Base-by-base conservation (phyloP, 64 coral and sea anemone species). In the Porites australiensis region DNA sequence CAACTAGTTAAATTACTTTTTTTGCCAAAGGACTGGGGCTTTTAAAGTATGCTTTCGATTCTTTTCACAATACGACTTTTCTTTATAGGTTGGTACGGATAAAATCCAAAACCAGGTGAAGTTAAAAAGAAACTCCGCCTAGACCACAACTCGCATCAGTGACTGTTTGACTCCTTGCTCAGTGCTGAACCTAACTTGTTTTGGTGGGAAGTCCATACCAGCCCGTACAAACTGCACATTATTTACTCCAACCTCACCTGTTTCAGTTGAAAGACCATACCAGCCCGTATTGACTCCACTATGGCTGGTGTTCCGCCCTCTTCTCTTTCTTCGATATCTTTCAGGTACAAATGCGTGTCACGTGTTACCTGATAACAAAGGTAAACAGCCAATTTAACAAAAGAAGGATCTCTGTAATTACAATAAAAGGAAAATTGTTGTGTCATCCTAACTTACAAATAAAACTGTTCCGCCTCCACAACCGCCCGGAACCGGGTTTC, bases 261-360 rank as follows among this genome's bases (percentile, higher is more conserved):
- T 89, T 98, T 98, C 14, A 98, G 68, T 74, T 98, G 97, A 46
- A 98, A 98, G 21, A 98, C 97, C 91, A 98, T 81, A 22, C 97
- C 97, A 64, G 97, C 94, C 57, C 97, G 81, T 75, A 98, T 96
- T 13, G 97, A 98, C 88, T 98, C 97, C 8, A 98, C 91, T 77
- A 98, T 98, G 6, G 90, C 97, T 91, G 97, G 97, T 16, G 97
- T 98, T n/a, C 97, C 97, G 21, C 97, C 97, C 74, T 99, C 98
- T 57, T 99, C 94, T 70, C 98, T 79, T 53, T 79, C 81, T 86
- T 98, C 97, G 44, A 98, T 93, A 88, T 98, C 97, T 88, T 93
- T 98, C 23, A 98, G 55, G 45, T 98, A 98, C 21, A 93, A 70
- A 70, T 98, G 97, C 16, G 94, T 94, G 21, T 99, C 94, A 19